phyloP scores from a whole-genome alignment of 2,797 vertebrate species.

The Tarsius wallacei region DNA sequence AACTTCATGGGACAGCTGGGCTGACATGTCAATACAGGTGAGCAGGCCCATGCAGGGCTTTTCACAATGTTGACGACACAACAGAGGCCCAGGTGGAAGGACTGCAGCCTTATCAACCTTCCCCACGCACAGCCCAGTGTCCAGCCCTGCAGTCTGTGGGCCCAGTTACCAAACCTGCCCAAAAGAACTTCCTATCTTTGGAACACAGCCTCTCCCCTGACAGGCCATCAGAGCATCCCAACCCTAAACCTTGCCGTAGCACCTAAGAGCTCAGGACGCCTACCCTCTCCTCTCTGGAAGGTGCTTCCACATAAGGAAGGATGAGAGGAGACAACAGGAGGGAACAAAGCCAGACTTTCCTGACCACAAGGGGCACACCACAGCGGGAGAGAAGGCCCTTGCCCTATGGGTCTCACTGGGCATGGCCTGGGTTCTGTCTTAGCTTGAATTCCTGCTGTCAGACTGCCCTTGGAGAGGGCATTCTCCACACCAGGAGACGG shows the following conservation, averaged over 20 bases:
- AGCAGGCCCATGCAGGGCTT: background rate
- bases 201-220: background rate
- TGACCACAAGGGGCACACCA: background rate
- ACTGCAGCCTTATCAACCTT: background rate
- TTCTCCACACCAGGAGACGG: background rate
- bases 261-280: background rate
- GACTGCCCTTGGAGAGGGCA: background rate
- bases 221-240: background rate
- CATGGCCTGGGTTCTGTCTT: background rate
- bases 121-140: background rate
- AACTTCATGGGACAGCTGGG: slow-evolving; percentile 68
- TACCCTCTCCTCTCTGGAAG: background rate
- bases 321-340: background rate
- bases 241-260: background rate
- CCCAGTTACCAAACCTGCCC: background rate
- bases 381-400: background rate
- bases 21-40: slow-evolving; percentile 87
- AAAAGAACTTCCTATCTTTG: background rate
- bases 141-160: background rate
- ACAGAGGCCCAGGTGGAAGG: slow-evolving; percentile 66
- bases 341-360: background rate
- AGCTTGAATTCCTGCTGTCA: background rate
- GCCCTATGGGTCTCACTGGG: background rate
- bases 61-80: slow-evolving; percentile 67
- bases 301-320: background rate